phyloP scores from a whole-genome alignment of 1,140 invertebrate species.

The Drosophila arawakana region DNA sequence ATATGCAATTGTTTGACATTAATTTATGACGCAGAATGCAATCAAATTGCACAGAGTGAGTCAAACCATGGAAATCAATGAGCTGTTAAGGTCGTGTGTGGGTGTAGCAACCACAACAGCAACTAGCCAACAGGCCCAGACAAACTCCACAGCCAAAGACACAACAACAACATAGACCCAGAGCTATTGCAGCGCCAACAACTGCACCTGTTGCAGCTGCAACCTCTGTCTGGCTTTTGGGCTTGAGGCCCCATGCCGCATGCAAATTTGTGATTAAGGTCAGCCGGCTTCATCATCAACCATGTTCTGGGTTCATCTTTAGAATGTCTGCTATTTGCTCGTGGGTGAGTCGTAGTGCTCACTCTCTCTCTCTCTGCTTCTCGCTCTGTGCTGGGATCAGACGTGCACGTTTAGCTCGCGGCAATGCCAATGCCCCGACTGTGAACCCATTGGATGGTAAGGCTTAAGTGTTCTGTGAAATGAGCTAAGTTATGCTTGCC shows the following conservation, averaged over 20 bases:
- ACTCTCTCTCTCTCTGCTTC: too few relatives aligned
- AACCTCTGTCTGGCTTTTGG: slow-evolving; percentile 17
- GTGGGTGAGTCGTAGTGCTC: slow-evolving; percentile 42
- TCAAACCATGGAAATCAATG: slow-evolving; percentile 43
- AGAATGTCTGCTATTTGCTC: slow-evolving; percentile 20
- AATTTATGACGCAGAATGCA: slow-evolving; percentile 66
- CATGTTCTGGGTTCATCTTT: slow-evolving; percentile 29
- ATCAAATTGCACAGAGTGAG: slow-evolving; percentile 50
- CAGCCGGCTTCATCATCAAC: slow-evolving; percentile 67
- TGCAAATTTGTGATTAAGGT: slow-evolving; percentile 83
- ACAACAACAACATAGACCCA: slow-evolving; percentile 15
- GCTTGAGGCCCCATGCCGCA: slow-evolving; percentile 48
- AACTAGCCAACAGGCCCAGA: slow-evolving; percentile 7
- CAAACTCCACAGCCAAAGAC: slow-evolving; percentile 4
- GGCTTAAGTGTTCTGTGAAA: neutral
- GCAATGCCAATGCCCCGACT: slow-evolving; percentile 16
- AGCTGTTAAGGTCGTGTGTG: slow-evolving; percentile 69
- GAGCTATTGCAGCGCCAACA: neutral
- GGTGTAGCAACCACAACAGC: slow-evolving; percentile 43
- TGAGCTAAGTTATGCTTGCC: neutral
- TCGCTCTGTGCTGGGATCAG: slow-evolving; percentile 13
- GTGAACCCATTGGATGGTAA: slow-evolving; percentile 3
- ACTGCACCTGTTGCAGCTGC: slow-evolving; percentile 65
- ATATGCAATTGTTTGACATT: slow-evolving; percentile 67
- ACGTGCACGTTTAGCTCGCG: slow-evolving; percentile 10